phyloP scores from a whole-genome alignment of 2,888 invertebrate genomes.

The Plutella xylostella region DNA sequence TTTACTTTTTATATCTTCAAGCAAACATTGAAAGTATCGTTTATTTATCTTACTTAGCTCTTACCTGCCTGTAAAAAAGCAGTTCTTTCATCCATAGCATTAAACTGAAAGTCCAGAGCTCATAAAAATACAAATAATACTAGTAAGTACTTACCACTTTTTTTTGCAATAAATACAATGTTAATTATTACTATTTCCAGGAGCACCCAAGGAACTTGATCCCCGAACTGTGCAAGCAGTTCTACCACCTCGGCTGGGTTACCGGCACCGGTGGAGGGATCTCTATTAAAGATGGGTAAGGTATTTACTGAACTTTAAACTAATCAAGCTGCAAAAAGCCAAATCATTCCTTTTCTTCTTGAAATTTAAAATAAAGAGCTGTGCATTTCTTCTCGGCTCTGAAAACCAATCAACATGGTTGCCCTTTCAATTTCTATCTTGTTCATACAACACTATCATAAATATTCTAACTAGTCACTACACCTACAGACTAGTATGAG shows the following conservation, averaged over 20 bases:
- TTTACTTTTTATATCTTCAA: neutral
- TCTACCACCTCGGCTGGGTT: constrained; percentile 96
- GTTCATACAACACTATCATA: too few relatives aligned
- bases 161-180: neutral
- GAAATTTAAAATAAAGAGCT: neutral
- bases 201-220: constrained; percentile 88
- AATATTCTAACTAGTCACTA: too few relatives aligned
- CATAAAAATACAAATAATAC: neutral
- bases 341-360: too few relatives aligned
- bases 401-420: too few relatives aligned
- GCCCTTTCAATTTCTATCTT: too few relatives aligned
- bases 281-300: constrained; percentile 86
- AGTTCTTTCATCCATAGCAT: too few relatives aligned
- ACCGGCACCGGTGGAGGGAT: constrained; percentile 97
- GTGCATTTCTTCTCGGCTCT: neutral
- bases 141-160: neutral
- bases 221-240: constrained; percentile 89
- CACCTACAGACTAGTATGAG: too few relatives aligned
- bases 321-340: too few relatives aligned
- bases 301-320: too few relatives aligned
- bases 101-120: too few relatives aligned
- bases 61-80: neutral
- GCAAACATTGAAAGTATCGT: neutral
- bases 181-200: constrained; percentile 31
- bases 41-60: neutral